Conservation (phyloP, 2,113 vertebrate genomes). For the Tragulus kanchil region DNA sequence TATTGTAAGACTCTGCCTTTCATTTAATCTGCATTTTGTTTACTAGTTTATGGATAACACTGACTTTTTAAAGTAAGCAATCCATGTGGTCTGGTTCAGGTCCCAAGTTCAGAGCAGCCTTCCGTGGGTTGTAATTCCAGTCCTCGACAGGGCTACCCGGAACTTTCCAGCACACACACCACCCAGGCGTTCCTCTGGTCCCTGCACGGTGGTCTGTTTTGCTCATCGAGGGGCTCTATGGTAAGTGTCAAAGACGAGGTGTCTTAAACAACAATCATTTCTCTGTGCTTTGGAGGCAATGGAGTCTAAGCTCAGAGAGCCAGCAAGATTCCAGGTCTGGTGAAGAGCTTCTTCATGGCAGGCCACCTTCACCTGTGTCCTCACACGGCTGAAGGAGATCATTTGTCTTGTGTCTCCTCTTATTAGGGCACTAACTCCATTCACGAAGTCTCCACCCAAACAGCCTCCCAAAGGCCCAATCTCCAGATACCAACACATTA, state of each 20-base stretch:
- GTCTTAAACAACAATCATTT: neutral
- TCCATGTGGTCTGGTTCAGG: neutral
- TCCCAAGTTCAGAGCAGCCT: neutral
- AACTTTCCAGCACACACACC: neutral
- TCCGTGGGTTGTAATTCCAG: too few species aligned
- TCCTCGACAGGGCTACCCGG: neutral
- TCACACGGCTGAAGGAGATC: neutral
- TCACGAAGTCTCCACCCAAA: neutral
- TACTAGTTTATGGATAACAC: neutral
- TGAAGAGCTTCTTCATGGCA: neutral
- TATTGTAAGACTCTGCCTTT: neutral
- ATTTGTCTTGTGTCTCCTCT: neutral
- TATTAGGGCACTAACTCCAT: neutral
- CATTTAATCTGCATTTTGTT: neutral
- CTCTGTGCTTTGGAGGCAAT: neutral
- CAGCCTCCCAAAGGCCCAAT: neutral
- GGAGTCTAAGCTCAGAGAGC: neutral
- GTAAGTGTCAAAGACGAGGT: neutral
- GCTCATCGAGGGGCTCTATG: neutral
- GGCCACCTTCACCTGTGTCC: neutral
- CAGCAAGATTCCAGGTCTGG: neutral
- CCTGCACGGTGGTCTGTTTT: neutral
- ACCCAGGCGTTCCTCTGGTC: neutral
- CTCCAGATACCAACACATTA: neutral
- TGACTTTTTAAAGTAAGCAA: neutral